Evolutionary conservation across 1,140 invertebrate species (phyloP), one percentile per base, ranked within the genome.

Genomic region (Camponotus pennsylvanicus): DNA sequence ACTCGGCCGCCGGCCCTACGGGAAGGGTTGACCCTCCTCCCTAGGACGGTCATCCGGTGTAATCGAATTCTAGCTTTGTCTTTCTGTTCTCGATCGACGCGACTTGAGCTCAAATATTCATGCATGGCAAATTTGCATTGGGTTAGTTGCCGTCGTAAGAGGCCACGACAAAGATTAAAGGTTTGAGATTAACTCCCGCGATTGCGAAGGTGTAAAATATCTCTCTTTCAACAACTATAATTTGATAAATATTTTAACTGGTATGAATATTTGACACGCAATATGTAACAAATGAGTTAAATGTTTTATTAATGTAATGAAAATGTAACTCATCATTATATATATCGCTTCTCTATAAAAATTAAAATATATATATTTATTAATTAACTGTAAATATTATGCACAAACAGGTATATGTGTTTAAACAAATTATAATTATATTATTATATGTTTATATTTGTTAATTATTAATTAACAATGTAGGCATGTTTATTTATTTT

Each of bases 11-110:
- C 34, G 15, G 0, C 40, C 42, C 15, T 18, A n/a, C 1, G 66
- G 13, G 7, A 70, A 70, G 78, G 37, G 11, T 34, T 21, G 27
- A 34, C 55, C 67, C 40, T 59, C 67, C 40, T 45, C 21, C 42
- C 27, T 45, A 61, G 18, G 13, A 52, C 49, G n/a, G 18, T 61
- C 42, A 45, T 45, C 55, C 21, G 27, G 27, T 34, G 13, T 73
- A 73, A 83, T 49, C 79, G 57, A 73, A 82, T 83, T 13, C n/a
- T 27, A 27, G 55, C 7, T 27, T 71, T 9, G 18, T 45, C 40
- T 61, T 61, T 61, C 49, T 63, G n/a, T 59, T 59, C 40, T 9
- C 21, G 13, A 71, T 32, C 32, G 8, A 67, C 45, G 27, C 21
- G 32, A 59, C 40, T 82, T n/a, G 9, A 7, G 18, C 15, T 40